phyloP scores from a whole-genome alignment of 2,797 vertebrate species.

The Myoxocephalus aenaeus region DNA sequence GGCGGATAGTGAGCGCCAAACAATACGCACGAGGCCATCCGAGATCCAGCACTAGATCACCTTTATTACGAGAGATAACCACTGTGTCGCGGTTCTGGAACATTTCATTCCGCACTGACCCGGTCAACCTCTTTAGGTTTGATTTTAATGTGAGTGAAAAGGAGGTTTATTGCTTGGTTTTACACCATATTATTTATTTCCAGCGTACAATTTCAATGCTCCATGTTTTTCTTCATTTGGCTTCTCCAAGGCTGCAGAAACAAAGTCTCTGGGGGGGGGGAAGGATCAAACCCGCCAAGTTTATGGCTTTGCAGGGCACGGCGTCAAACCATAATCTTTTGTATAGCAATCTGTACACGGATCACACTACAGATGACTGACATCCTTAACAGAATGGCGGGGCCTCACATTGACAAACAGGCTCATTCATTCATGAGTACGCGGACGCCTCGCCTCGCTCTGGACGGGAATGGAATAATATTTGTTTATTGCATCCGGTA shows the following conservation, averaged over 20 bases:
- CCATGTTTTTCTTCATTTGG: constrained; percentile 36
- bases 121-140: constrained; percentile 62
- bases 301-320: constrained; percentile 47
- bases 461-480: constrained; percentile 75
- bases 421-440: constrained; percentile 71
- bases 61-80: constrained; percentile 74
- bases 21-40: constrained; percentile 70
- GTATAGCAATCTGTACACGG: constrained; percentile 43
- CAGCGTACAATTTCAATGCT: constrained; percentile 38
- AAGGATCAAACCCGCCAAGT: constrained; percentile 43
- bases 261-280: constrained; percentile 10
- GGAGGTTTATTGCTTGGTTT: constrained; percentile 62
- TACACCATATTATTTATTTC: constrained; percentile 57
- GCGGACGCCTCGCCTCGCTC: constrained; percentile 22
- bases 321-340: constrained; percentile 68
- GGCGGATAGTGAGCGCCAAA: constrained; percentile 75
- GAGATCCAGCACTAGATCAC: constrained; percentile 56
- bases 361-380: constrained; percentile 65
- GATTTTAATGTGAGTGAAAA: constrained; percentile 54
- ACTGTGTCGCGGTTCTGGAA: constrained; percentile 65
- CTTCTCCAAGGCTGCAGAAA: constrained; percentile 19
- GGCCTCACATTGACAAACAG: constrained; percentile 78
- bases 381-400: constrained; percentile 68
- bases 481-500: constrained; percentile 85
- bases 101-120: constrained; percentile 73